Evolutionary conservation across 1,140 invertebrate species (phyloP), one percentile per base, ranked within the genome.

Genomic region (Goniozus legneri): DNA sequence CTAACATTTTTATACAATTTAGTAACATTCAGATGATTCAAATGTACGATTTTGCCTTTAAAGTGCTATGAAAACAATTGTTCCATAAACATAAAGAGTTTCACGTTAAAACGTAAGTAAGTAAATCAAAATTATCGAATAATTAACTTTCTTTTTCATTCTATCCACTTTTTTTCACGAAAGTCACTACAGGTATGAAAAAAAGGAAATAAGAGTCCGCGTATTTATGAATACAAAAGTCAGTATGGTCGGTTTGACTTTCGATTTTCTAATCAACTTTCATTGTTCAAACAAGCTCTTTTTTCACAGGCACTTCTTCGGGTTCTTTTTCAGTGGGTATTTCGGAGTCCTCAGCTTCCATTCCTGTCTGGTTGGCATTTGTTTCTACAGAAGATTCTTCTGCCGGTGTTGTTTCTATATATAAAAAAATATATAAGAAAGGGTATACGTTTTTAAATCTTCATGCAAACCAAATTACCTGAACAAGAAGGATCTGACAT

Each of bases 401-500:
- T n/a, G 34, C 12, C n/a, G 18, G 15, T 15, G 13, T 3, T 16
- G 18, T 12, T 13, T 13, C 2, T 32, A 24, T 3, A 20, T n/a
- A n/a, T n/a, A n/a, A n/a, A n/a, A n/a, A n/a, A n/a, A n/a, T n/a
- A n/a, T n/a, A n/a, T n/a, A n/a, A n/a, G n/a, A n/a, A n/a, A n/a
- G n/a, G n/a, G n/a, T n/a, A n/a, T n/a, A n/a, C n/a, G n/a, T n/a
- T n/a, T n/a, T n/a, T n/a, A n/a, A n/a, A n/a, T n/a, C n/a, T n/a
- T n/a, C n/a, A n/a, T n/a, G n/a, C 10, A 15, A 27, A 39, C 22
- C 16, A 31, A 39, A 50, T 67, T 64, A 76, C 74, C 65, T 56
- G 68, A 62, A 47, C 40, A 49, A 14, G 60, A 47, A 22, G 70
- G 69, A 52, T 82, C 78, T 19, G 74, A 69, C 52, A 76, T 74